Base-by-base conservation (phyloP, 1,140 invertebrate species). In the Drosophila subobscura region DNA sequence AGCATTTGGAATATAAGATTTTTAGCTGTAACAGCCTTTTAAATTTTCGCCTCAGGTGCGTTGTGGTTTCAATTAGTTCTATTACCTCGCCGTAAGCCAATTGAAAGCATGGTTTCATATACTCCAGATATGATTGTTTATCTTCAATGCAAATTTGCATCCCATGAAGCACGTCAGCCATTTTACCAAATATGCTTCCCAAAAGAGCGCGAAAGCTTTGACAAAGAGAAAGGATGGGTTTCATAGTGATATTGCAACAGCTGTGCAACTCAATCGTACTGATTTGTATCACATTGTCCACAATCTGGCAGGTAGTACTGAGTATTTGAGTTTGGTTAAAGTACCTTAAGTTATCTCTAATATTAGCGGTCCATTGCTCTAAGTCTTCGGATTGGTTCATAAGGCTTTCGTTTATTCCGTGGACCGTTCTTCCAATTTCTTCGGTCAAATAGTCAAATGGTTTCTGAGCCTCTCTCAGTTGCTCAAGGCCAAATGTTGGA, bases 181-280 rank as follows among this genome's bases (percentile, higher is more conserved):
- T 58, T 40, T 47, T 55, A 33, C 46, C 37, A 20, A 67, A 56
- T 5, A 52, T 46, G 23, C 61, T 56, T 4, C 47, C 52, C 5
- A 79, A 29, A 7, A 73, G 4, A 5, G 46, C 33, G 0, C 64
- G 50, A 16, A 72, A 37, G 22, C 50, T 59, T 10, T 53, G 63
- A n/a, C 77, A 79, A 4, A 79, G 4, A 4, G 70, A 65, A 27
- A 66, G 22, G 6, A 59, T 46, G 8, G 77, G 65, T 25, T 58
- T 79, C 27, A 79, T 55, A 0, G 45, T 73, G 5, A 79, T 65
- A 46, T 74, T 73, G 33, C 77, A 79, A 16, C 77, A 79, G 10
- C 45, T 65, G 2, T 70, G 64, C 27, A 79, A 29, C 14, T 79
- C 59, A 6, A 42, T 40, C 2, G 58, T 50, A 12, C 63, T 66